Base-by-base conservation (phyloP, 2,888 invertebrate genomes). In the Morinoia aosen region DNA sequence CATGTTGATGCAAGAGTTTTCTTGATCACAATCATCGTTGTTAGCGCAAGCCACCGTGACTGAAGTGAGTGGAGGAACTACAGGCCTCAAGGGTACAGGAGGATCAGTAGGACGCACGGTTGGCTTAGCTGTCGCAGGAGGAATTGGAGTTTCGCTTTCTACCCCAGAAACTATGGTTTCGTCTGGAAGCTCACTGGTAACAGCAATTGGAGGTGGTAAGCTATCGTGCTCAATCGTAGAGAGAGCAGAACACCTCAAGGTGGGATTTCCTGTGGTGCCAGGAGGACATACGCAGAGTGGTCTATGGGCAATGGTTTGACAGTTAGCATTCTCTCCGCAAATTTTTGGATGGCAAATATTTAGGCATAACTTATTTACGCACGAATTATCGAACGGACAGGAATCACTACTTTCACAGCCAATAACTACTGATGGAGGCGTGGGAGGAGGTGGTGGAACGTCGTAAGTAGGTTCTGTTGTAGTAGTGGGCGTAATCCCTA, bases 251-350 rank as follows among this genome's bases (percentile, higher is more conserved):
- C 96, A 96, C 90, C 96, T 96, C 39, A 96, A 64, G 57, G 96
- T 96, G 57, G 96, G 96, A 95, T 96, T 96, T 90, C 97, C 97
- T 25, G 97, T 95, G 14, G 96, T 96, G n/a, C 97, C 97, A 7
- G 98, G 97, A 4, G 98, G 98, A 97, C 99, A 99, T 96, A 98
- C 98, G 97, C 99, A 99, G 19, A 98, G 97, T 0, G 98, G 98
- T 96, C 98, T 98, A 97, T 97, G 97, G n/a, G 98, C 99, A 97
- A 99, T 98, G 11, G 97, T 97, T 97, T 98, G 98, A 97, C 99
- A 99, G 39, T 97, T 96, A 39, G 97, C 97, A 96, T 97, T 88
- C 39, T 76, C 94, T 90, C 96, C 96, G 95, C 96, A 96, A n/a
- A 98, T 98, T 95, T 98, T 98, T 58, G 95, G 95, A 91, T 95